Evolutionary conservation across 2,113 vertebrate species (phyloP).

Genomic region (Rhombomys opimus): DNA sequence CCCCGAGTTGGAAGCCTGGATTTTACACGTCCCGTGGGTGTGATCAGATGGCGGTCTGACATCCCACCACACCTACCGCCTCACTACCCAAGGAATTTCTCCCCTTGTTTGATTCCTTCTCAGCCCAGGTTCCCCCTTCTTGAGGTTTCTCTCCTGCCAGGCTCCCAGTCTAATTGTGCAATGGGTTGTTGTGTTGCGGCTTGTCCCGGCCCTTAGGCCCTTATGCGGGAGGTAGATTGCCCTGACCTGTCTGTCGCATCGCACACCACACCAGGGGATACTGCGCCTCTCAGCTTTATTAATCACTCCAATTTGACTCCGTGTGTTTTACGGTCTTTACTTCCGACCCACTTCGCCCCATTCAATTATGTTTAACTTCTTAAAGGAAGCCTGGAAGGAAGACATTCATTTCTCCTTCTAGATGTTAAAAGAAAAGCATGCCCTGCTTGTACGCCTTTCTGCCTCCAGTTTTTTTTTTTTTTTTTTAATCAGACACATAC

Average conservation of each 20-base stretch:
- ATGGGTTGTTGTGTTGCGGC: constrained; percentile 84
- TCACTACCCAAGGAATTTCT: constrained; percentile 56
- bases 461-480: neutral
- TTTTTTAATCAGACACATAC: neutral
- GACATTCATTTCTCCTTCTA: constrained; percentile 62
- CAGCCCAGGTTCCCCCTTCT: neutral
- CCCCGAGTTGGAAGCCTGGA: constrained; percentile 9
- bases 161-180: constrained; percentile 77
- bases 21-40: neutral
- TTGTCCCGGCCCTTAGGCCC: constrained; percentile 88
- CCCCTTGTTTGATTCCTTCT: constrained; percentile 19
- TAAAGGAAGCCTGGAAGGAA: constrained; percentile 51
- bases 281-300: constrained; percentile 70
- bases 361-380: constrained; percentile 70
- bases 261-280: constrained; percentile 50
- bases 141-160: constrained; percentile 65
- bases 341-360: constrained; percentile 57
- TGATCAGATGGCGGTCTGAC: neutral
- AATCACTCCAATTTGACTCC: constrained; percentile 48
- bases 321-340: constrained; percentile 71
- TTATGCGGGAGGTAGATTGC: constrained; percentile 85
- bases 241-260: constrained; percentile 89
- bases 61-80: constrained; percentile 2
- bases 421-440: neutral
- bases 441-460: neutral